Conservation (phyloP, 2,113 vertebrate genomes). For the Alethe castanea region DNA sequence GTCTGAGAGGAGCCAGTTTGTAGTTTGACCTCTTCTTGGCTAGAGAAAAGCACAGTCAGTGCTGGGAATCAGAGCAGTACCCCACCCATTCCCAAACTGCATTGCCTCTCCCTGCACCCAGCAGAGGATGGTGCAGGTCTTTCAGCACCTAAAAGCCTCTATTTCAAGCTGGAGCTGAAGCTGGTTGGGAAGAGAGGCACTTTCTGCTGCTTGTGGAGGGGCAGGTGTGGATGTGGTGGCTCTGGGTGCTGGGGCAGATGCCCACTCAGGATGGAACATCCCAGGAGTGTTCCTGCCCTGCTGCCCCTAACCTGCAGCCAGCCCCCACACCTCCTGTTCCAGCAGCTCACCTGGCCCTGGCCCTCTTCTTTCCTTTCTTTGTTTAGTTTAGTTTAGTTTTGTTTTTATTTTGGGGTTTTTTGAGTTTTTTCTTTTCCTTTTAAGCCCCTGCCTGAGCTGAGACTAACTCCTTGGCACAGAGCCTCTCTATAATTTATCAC, state of each 20-base stretch:
- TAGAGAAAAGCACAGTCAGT: neutral
- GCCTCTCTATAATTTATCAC: neutral
- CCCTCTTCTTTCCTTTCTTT: neutral
- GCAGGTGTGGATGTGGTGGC: fast-evolving
- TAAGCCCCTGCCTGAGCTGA: neutral
- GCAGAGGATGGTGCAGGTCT: neutral
- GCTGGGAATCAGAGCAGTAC: fast-evolving
- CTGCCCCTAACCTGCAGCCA: neutral
- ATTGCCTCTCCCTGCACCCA: neutral
- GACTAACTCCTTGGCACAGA: neutral
- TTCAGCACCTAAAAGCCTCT: too few relatives aligned
- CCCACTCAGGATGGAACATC: neutral
- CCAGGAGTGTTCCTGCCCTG: fast-evolving
- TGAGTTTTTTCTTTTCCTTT: neutral
- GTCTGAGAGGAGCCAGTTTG: neutral
- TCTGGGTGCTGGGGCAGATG: fast-evolving
- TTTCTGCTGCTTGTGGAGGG: neutral
- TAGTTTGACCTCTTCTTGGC: neutral
- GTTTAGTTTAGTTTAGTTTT: neutral
- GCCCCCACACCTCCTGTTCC: neutral
- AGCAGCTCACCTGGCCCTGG: neutral
- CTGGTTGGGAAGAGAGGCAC: neutral
- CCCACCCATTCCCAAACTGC: neutral
- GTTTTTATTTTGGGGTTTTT: fast-evolving
- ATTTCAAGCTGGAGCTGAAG: neutral